Conservation (phyloP, 1,140 invertebrate genomes). For the Chymomyza costata region DNA sequence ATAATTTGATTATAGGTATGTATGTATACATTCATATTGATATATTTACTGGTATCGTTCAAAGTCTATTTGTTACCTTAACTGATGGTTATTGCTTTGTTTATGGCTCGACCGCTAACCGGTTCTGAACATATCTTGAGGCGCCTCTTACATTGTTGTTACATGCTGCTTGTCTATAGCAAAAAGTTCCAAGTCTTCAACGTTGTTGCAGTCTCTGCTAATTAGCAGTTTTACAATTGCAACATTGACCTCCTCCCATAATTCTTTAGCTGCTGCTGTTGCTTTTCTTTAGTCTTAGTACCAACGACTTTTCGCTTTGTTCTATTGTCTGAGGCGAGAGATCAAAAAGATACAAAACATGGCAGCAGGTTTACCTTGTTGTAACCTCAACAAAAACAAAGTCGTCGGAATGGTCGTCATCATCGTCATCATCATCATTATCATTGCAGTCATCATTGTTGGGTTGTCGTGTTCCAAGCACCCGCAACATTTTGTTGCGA, state of each 20-base stretch:
- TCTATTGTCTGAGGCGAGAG: constrained; percentile 59
- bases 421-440: no score
- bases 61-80: no score
- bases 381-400: constrained; percentile 45
- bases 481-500: constrained; percentile 3
- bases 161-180: constrained; percentile 35
- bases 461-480: constrained; percentile 6
- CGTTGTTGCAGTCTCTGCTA: constrained; percentile 33
- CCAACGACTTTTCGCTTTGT: constrained; percentile 55
- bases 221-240: constrained; percentile 69
- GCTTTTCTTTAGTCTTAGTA: constrained; percentile 10
- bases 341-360: constrained; percentile 60
- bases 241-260: constrained; percentile 64
- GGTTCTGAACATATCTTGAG: constrained; percentile 43
- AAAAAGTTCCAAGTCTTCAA: constrained; percentile 2
- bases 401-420: background rate
- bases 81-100: no score
- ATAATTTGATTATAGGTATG: no score
- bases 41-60: no score
- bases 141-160: constrained; percentile 46
- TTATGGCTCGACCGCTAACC: constrained; percentile 25
- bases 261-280: constrained; percentile 35
- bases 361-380: constrained; percentile 68
- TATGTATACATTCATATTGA: no score
- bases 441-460: constrained; percentile 8